Conservation (phyloP, 1,140 invertebrate species). For the Bombus fervidus region DNA sequence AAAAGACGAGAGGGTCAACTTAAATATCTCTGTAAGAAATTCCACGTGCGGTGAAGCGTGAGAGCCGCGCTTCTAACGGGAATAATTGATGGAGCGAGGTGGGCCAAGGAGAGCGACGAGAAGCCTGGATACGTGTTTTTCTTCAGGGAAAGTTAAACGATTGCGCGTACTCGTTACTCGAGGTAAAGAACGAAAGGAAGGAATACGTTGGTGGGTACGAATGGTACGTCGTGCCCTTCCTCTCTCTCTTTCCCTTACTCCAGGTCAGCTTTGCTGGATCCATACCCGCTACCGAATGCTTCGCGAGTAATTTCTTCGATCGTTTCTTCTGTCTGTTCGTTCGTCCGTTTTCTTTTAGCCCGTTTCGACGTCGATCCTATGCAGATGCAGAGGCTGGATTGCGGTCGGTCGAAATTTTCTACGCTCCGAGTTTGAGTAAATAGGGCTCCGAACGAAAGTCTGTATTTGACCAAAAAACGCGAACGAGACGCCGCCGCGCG, state of each 20-base stretch:
- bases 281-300: slow-evolving; percentile 30
- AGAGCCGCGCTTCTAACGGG: slow-evolving; percentile 20
- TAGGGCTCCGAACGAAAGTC: slow-evolving; percentile 40
- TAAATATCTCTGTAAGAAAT: slow-evolving; percentile 16
- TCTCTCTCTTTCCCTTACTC: background rate
- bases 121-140: slow-evolving; percentile 59
- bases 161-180: slow-evolving; percentile 34
- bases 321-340: slow-evolving; percentile 30
- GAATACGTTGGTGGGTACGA: slow-evolving; percentile 25
- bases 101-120: background rate
- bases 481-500: background rate
- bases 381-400: slow-evolving; percentile 18
- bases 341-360: background rate
- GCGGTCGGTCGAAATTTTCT: slow-evolving; percentile 53
- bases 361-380: background rate
- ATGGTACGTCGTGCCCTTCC: background rate
- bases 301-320: slow-evolving; percentile 27
- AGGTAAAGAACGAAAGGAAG: slow-evolving; percentile 25
- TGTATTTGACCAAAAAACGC: slow-evolving; percentile 4
- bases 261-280: slow-evolving; percentile 42
- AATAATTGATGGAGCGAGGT: slow-evolving; percentile 49
- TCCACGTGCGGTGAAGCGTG: slow-evolving; percentile 5
- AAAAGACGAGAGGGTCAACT: background rate
- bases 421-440: slow-evolving; percentile 46
- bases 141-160: slow-evolving; percentile 62